Evolutionary conservation across 2,113 vertebrate species (phyloP).

Genomic region (Osmerus eperlanus): DNA sequence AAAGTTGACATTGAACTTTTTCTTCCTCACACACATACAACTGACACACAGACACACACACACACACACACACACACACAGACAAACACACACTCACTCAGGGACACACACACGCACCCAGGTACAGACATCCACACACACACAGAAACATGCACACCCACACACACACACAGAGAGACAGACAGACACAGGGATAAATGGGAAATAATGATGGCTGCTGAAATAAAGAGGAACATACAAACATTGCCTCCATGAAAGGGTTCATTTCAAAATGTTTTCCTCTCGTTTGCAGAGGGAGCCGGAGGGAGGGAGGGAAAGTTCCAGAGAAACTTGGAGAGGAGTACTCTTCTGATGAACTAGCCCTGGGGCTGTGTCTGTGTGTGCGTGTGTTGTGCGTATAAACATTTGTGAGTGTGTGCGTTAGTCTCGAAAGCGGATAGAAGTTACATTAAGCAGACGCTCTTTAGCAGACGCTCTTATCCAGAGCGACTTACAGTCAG

Average conservation of each 20-base stretch:
- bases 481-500: too few species aligned
- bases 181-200: background rate
- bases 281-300: background rate
- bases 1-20: too few species aligned
- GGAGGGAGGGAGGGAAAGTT: background rate
- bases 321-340: background rate
- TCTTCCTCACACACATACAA: too few species aligned
- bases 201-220: background rate
- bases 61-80: too few species aligned
- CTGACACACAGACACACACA: too few species aligned
- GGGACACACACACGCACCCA: conserved; percentile 1
- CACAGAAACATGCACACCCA: background rate
- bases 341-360: background rate
- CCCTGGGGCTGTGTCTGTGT: background rate
- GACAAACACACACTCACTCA: conserved; percentile 1
- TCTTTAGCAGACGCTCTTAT: too few species aligned
- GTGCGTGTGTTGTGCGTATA: too few species aligned
- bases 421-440: background rate
- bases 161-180: background rate
- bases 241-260: too few species aligned
- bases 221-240: background rate
- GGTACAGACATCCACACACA: too few species aligned
- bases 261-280: too few species aligned
- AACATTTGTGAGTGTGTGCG: background rate
- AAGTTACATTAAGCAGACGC: too few species aligned